A percentile compares a stretch with the other conserved stretches of the same genome.
phyloP scores from a whole-genome alignment of 2,113 vertebrate genomes.

The Solea senegalensis region DNA sequence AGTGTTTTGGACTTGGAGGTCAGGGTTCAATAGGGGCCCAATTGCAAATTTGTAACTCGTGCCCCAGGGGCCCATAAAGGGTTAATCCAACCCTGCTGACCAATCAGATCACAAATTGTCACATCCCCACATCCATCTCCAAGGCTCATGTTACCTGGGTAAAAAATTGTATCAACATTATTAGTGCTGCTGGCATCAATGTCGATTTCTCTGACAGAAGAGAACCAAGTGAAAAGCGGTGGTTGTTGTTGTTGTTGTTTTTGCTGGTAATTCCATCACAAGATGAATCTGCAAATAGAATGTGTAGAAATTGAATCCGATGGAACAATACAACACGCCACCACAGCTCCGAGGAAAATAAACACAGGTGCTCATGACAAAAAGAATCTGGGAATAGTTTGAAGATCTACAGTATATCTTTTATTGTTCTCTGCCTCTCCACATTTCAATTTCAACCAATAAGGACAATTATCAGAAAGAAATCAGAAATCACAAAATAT shows the following conservation, averaged over 20 bases:
- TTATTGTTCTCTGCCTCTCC: not conserved
- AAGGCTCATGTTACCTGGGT: not conserved
- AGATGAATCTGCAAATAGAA: conserved; percentile 33
- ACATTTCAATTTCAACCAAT: not conserved
- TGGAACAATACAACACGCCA: not conserved
- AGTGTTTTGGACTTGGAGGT: not conserved
- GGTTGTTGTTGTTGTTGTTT: conserved; percentile 19
- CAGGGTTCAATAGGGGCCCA: not conserved
- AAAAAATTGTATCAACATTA: not conserved
- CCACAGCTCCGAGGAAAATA: conserved; percentile 4
- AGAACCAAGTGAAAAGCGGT: not conserved
- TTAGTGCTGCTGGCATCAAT: not conserved
- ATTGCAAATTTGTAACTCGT: not conserved
- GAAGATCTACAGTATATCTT: not conserved
- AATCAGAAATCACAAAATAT: too few species aligned
- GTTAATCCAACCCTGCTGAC: not conserved
- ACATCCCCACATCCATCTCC: not conserved
- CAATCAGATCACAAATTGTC: not conserved
- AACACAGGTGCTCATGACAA: conserved; percentile 1
- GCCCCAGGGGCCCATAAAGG: not conserved
- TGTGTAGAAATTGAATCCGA: not conserved
- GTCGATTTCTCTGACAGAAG: not conserved
- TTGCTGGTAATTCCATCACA: conserved; percentile 21
- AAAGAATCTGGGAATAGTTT: not conserved
- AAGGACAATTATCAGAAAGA: not conserved